Evolutionary conservation across 2,797 vertebrate genomes (phyloP).

Genomic region (Epinephelus awoara): DNA sequence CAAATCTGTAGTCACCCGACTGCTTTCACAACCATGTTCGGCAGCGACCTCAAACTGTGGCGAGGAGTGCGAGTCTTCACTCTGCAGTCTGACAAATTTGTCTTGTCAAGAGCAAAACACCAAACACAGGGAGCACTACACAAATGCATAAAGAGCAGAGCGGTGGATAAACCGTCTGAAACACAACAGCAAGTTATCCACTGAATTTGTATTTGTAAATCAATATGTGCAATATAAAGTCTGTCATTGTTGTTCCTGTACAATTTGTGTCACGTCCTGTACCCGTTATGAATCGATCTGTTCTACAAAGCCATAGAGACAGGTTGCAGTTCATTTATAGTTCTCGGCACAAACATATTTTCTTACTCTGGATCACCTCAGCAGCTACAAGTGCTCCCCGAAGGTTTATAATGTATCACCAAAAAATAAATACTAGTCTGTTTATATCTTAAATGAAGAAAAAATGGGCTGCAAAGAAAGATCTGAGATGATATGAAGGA

Average conservation of each 20-base stretch:
- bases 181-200: neutral
- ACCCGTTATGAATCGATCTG: constrained; percentile 15
- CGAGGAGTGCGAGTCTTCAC: constrained; percentile 39
- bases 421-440: neutral
- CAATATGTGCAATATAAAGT: constrained; percentile 39
- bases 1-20: constrained; percentile 62
- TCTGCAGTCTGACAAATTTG: constrained; percentile 55
- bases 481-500: constrained; percentile 10
- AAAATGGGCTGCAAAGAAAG: neutral
- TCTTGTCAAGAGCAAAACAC: constrained; percentile 43
- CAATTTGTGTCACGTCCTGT: constrained; percentile 29
- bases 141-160: neutral
- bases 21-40: constrained; percentile 51
- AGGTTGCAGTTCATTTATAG: neutral
- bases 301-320: neutral
- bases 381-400: neutral
- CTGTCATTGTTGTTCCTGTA: constrained; percentile 8
- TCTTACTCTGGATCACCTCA: neutral
- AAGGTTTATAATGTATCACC: neutral
- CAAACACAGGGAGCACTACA: neutral
- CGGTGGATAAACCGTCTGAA: neutral
- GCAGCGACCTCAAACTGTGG: constrained; percentile 58
- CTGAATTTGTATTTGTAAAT: constrained; percentile 36
- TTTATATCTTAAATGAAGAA: neutral
- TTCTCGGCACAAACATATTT: constrained; percentile 11